Evolutionary conservation across 2,888 invertebrate species (phyloP).

Genomic region (Hypselothyrea guttata): DNA sequence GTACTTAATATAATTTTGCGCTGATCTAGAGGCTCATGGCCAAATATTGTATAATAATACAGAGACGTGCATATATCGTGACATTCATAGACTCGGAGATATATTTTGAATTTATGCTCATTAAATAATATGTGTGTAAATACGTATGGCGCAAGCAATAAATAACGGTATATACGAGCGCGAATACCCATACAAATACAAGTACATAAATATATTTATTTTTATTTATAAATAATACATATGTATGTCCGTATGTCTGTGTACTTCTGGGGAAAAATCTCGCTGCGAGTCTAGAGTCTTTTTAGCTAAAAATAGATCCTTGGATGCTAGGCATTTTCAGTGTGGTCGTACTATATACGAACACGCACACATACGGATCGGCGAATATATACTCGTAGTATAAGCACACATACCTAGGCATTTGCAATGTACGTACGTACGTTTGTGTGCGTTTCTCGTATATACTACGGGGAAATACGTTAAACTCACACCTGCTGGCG

Average conservation of each 20-base stretch:
- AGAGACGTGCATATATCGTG: not conserved
- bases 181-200: not conserved
- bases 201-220: not conserved
- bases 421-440: no score
- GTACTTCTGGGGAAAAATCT: not conserved
- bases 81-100: not conserved
- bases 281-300: no score
- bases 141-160: not conserved
- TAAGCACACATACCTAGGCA: no score
- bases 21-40: conserved; percentile 46
- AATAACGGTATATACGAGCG: not conserved
- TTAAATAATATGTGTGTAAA: conserved; percentile 3
- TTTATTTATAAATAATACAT: not conserved
- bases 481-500: not conserved
- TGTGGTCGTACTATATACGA: no score
- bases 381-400: no score
- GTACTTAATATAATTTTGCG: not conserved
- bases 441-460: no score
- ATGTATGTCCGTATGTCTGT: not conserved
- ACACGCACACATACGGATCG: no score
- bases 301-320: not conserved
- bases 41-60: conserved; percentile 45
- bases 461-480: not conserved
- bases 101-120: conserved; percentile 44
- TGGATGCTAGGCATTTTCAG: no score